Base-by-base conservation (phyloP, 2,797 vertebrate genomes). In the Poecilia picta region DNA sequence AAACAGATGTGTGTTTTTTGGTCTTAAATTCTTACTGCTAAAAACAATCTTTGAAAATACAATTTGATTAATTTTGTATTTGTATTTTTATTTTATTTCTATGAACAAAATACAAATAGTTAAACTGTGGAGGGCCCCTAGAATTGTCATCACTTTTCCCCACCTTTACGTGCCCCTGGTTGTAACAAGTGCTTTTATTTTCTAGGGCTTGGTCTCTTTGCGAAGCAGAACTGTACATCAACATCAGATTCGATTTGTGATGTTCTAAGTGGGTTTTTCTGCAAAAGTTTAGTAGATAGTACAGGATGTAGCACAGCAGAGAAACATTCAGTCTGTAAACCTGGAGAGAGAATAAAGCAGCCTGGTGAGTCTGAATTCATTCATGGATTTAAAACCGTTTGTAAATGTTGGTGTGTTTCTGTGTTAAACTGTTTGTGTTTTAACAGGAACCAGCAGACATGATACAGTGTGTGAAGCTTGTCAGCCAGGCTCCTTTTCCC, bases 381-480 rank as follows among this genome's bases (percentile, higher is more conserved):
- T 73, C 15, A 0, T 13, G 0, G 45, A 39, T 55, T 31, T 62
- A 23, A 39, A n/a, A 28, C 3, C 7, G 36, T 68, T 15, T 6
- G 25, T 18, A 31, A 0, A 16, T 10, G 36, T 20, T 33, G 8
- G 47, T 78, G 33, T 15, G 11, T 28, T 41, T 3, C 7, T 36
- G 11, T 45, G 68, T 64, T 0, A 55, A 12, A 33, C 25, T 70
- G n/a, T 46, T 0, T 72, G n/a, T 81, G 28, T 62, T 85, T 49
- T 80, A 25, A 68, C 8, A 95, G 94, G 93, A 20, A 93, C 85
- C 73, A 85, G 77, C 53, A 49, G 0, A 33, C 45, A n/a, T 18
- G 88, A 95, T 59, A 86, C 85, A 1, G 77, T 78, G 2, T 94
- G 93, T 81, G 75, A 81, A 77, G 25, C 33, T 23, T 81, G 80